These are phyloP conservation scores for Dryadula phaetusa DNA, from an alignment of 2,888 invertebrate genomes.

Conservation along the genomic window DNA sequence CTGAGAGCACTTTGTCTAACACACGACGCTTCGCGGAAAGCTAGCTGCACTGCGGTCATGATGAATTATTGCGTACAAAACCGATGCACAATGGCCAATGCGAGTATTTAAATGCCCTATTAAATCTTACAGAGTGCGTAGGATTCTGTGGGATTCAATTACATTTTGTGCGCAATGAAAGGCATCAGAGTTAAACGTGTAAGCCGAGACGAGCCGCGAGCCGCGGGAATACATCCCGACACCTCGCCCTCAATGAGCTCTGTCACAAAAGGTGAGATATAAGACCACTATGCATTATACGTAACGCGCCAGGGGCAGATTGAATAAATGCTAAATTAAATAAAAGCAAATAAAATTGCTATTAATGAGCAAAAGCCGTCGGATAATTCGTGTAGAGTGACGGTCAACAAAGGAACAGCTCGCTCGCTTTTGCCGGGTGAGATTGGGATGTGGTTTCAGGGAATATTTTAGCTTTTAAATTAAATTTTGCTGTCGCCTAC, in stretches of 20 bases:
- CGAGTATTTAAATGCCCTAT: slow-evolving; percentile 84
- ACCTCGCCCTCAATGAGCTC: slow-evolving; percentile 82
- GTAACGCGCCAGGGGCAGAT: slow-evolving; percentile 77
- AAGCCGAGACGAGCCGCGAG: slow-evolving; percentile 79
- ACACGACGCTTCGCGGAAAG: slow-evolving; percentile 71
- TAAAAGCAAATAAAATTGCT: slow-evolving; percentile 81
- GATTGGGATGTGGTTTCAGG: slow-evolving; percentile 56
- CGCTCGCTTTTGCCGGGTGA: slow-evolving; percentile 55
- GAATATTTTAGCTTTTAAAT: slow-evolving; percentile 65
- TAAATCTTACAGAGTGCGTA: slow-evolving; percentile 82
- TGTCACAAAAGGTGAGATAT: slow-evolving; percentile 82
- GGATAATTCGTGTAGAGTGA: slow-evolving; percentile 73
- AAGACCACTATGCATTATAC: slow-evolving; percentile 62
- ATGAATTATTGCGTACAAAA: slow-evolving; percentile 82
- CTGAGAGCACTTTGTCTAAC: slow-evolving; percentile 67
- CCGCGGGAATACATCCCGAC: slow-evolving; percentile 80
- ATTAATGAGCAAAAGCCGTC: slow-evolving; percentile 77
- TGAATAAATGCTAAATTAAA: slow-evolving; percentile 85
- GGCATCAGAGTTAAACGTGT: slow-evolving; percentile 78
- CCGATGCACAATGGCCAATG: slow-evolving; percentile 82
- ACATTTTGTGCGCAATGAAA: slow-evolving; percentile 83
- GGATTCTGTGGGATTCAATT: slow-evolving; percentile 84
- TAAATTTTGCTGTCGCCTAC: slow-evolving; percentile 55
- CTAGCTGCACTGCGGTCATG: slow-evolving; percentile 72
- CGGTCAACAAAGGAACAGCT: slow-evolving; percentile 65